These are phyloP conservation scores for Catamblyrhynchus diadema DNA, from an alignment of 2,797 vertebrate genomes.

Conservation along the genomic window DNA sequence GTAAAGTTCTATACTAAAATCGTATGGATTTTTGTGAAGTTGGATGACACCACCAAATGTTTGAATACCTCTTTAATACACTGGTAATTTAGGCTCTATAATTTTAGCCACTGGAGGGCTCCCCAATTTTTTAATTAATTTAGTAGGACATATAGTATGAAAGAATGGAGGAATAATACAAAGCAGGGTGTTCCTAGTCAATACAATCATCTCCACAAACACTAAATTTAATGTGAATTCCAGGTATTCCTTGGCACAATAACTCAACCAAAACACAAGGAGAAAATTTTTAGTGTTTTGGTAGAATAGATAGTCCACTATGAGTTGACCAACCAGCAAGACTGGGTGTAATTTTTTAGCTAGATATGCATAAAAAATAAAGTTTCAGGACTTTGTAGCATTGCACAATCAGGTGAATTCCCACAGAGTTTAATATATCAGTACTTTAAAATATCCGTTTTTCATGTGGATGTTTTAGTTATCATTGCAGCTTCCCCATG, in stretches of 20 bases:
- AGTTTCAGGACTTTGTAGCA: neutral
- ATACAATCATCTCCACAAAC: neutral
- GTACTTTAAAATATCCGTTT: neutral
- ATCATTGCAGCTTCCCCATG: neutral
- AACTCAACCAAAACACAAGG: neutral
- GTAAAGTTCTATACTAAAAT: neutral
- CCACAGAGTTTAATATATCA: neutral
- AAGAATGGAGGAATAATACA: neutral
- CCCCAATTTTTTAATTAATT: constrained; percentile 40
- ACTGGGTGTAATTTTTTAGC: neutral
- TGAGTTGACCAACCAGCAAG: neutral
- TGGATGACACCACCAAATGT: neutral
- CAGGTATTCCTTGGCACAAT: neutral
- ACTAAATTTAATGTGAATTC: neutral
- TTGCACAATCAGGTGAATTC: neutral
- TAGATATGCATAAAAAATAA: neutral
- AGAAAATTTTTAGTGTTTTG: neutral
- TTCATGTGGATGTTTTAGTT: neutral
- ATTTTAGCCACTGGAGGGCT: constrained; percentile 56
- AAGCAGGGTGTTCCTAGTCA: neutral
- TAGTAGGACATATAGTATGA: neutral
- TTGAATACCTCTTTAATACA: neutral
- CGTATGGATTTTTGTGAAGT: neutral
- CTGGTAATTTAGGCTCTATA: neutral
- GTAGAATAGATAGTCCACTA: neutral